Conservation (phyloP, 1,140 invertebrate species). For the Drosophila novamexicana region DNA sequence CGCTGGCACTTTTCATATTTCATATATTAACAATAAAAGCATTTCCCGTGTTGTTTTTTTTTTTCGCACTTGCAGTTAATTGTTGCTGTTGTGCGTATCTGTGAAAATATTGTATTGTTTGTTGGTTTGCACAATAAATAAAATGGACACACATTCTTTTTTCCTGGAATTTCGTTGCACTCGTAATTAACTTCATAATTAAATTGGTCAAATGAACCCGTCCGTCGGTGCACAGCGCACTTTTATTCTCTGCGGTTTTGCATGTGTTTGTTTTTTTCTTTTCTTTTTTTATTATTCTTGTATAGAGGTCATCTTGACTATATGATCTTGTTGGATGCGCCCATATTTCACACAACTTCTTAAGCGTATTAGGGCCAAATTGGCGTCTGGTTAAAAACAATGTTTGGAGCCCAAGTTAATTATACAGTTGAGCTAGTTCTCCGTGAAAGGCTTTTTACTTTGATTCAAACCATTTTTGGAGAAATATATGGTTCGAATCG, state of each 20-base stretch:
- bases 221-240: slow-evolving; percentile 14
- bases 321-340: neutral
- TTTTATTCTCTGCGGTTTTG: slow-evolving; percentile 22
- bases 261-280: neutral
- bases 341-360: no score
- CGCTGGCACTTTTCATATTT: no score
- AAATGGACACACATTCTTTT: slow-evolving; percentile 49
- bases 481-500: no score
- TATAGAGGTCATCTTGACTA: slow-evolving; percentile 13
- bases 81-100: slow-evolving; percentile 13
- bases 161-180: slow-evolving; percentile 55
- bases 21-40: no score
- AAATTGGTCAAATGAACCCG: slow-evolving; percentile 63
- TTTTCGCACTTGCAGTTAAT: slow-evolving; percentile 10
- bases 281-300: slow-evolving; percentile 7
- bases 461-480: no score
- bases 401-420: no score
- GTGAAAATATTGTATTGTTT: slow-evolving; percentile 44
- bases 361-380: no score
- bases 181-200: slow-evolving; percentile 69
- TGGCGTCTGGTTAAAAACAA: neutral
- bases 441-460: no score
- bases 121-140: slow-evolving; percentile 41
- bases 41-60: neutral
- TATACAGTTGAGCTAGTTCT: no score